Percentiles rank a stretch among this genome's conserved stretches.
phyloP scores from a whole-genome alignment of 1,140 invertebrate species.

The Coenobita brevimanus region DNA sequence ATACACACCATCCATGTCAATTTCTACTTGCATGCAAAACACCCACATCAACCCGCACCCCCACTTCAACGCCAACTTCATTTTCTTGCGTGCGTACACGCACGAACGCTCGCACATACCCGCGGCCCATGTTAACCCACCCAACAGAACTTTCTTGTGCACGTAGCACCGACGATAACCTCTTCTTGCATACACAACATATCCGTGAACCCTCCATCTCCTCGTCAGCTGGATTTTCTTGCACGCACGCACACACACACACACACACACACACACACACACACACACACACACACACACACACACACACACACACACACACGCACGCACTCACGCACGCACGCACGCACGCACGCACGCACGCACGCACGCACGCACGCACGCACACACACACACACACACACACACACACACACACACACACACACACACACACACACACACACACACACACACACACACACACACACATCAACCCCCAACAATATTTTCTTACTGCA shows the following conservation, averaged over 20 bases:
- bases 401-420: slow-evolving; percentile 42
- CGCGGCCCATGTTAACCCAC: no score
- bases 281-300: slow-evolving; percentile 7
- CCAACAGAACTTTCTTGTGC: no score
- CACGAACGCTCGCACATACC: no score
- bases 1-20: no score
- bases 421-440: slow-evolving; percentile 41
- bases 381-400: slow-evolving; percentile 30
- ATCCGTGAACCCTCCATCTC: not conserved
- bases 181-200: no score
- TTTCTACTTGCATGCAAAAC: no score
- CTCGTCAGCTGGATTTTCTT: not conserved
- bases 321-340: no score
- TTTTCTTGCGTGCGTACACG: no score
- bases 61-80: no score
- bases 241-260: not conserved
- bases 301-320: slow-evolving; percentile 10
- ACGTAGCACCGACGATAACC: no score
- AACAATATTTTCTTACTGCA: not conserved
- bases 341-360: not conserved
- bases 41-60: no score
- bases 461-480: not conserved
- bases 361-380: not conserved
- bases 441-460: slow-evolving; percentile 19
- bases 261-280: slow-evolving; percentile 27